Evolutionary conservation across 2,888 invertebrate genomes (phyloP), one percentile per base, ranked within the genome.

Genomic region (Rutpela maculata): DNA sequence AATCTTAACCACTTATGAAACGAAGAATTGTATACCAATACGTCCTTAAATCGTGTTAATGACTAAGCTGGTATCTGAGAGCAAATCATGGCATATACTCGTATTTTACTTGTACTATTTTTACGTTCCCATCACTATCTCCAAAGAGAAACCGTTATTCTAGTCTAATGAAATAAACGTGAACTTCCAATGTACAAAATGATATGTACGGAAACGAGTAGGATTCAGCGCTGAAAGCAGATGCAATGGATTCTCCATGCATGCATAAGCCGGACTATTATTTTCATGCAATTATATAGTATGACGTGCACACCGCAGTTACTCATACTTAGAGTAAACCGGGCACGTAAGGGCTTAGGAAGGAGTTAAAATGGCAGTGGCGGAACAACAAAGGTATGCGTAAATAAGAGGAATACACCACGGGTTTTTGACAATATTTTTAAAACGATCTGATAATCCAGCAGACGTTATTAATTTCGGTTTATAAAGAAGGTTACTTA

Each of bases 91-190:
- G 62, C 19, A 7, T 67, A 55, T 15, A 22, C 55, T 67, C 55
- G 67, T 19, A 55, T 22, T 67, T 67, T 38, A 50, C 55, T n/a
- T 22, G 19, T 55, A 55, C 22, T 17, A 67, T 59, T 75, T 78
- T 77, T 73, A 19, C 60, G 63, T 71, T 79, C 74, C 74, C 79
- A 75, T 77, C 72, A 60, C 74, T 67, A 70, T 79, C 75, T 73
- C 56, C 56, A 62, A 18, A 35, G 69, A 68, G 66, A 76, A 66
- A 75, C 81, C 79, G 79, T 81, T 79, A 81, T 78, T 75, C 75
- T 59, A 78, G 74, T 81, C 78, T 81, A 81, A 81, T 79, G 81
- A 81, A 80, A 77, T 73, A 80, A 82, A 80, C 82, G 82, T 82
- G 82, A 80, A 69, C 75, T 73, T 55, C 63, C 62, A 72, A 72